Percentiles rank a stretch among this genome's conserved stretches.
Conservation (phyloP, 2,113 vertebrate genomes). For the Motacilla alba region DNA sequence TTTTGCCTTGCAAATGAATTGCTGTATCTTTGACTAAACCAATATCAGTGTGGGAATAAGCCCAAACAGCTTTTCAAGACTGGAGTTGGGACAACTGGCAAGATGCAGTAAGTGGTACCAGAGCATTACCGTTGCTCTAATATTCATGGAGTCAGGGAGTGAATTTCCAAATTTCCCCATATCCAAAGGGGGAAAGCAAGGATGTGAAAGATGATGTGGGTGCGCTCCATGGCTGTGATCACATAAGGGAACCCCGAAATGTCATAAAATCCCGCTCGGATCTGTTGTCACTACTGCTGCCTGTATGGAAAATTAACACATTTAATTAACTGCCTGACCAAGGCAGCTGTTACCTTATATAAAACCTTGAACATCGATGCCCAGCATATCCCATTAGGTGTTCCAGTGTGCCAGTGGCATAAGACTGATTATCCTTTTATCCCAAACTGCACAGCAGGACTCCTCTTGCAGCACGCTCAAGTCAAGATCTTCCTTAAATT, state of each 20-base stretch:
- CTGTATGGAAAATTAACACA: conserved; percentile 79
- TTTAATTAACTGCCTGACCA: conserved; percentile 85
- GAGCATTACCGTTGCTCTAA: background rate
- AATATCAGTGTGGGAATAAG: conserved; percentile 47
- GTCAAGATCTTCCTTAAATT: conserved; percentile 78
- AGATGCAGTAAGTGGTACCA: background rate
- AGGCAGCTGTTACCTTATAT: conserved; percentile 84
- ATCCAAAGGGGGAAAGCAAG: conserved; percentile 54
- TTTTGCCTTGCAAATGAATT: conserved; percentile 45
- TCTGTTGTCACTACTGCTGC: conserved; percentile 79
- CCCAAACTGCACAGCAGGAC: conserved; percentile 69
- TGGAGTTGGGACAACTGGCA: conserved; percentile 73
- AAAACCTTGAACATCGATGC: conserved; percentile 74
- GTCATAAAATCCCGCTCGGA: conserved; percentile 76
- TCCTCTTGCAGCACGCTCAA: conserved; percentile 60
- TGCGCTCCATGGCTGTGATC: conserved; percentile 50
- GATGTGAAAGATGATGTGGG: conserved; percentile 57
- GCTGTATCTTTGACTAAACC: conserved; percentile 58
- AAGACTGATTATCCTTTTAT: conserved; percentile 72
- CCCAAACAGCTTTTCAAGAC: conserved; percentile 57
- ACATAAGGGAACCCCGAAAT: conserved; percentile 75
- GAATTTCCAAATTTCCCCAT: background rate
- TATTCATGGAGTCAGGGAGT: conserved; percentile 52
- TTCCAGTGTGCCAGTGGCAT: conserved; percentile 71
- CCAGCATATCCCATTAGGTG: conserved; percentile 68